These are phyloP conservation scores for Marasmarcha lunaedactyla DNA, from an alignment of 2,888 invertebrate genomes.

Conservation along the genomic window DNA sequence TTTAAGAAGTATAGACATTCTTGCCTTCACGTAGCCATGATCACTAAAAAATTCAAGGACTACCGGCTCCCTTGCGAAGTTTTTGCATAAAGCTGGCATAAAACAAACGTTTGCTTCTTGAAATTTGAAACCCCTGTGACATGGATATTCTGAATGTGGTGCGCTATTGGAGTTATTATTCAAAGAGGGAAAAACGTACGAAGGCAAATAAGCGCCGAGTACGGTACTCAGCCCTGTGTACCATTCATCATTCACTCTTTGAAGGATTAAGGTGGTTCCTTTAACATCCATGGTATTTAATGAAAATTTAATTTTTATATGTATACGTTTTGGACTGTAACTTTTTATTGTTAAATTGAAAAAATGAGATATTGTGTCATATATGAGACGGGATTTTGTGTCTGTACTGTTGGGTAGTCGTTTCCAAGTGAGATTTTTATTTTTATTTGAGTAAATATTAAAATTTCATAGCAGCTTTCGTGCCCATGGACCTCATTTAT, in stretches of 20 bases:
- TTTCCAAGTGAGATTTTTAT: no score
- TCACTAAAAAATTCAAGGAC: neutral
- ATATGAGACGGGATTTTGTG: no score
- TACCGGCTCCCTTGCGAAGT: neutral
- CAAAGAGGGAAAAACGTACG: neutral
- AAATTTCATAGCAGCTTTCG: no score
- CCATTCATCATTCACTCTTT: conserved; percentile 40
- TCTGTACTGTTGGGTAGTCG: no score
- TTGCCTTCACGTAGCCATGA: neutral
- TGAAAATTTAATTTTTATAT: no score
- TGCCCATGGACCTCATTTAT: no score
- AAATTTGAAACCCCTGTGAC: conserved; percentile 1
- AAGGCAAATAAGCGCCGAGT: conserved; percentile 25
- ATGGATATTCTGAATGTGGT: neutral
- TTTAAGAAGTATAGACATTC: no score
- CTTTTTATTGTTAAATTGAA: no score
- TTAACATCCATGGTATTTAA: no score
- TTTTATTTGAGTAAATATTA: no score
- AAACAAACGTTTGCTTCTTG: conserved; percentile 1
- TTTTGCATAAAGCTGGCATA: conserved; percentile 1
- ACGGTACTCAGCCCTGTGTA: conserved; percentile 31
- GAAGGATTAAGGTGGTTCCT: conserved; percentile 12
- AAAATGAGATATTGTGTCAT: no score
- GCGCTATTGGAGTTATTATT: conserved; percentile 1
- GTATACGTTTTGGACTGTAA: no score